Evolutionary conservation across 2,888 invertebrate genomes (phyloP).

Genomic region (Amphiduros pacificus): DNA sequence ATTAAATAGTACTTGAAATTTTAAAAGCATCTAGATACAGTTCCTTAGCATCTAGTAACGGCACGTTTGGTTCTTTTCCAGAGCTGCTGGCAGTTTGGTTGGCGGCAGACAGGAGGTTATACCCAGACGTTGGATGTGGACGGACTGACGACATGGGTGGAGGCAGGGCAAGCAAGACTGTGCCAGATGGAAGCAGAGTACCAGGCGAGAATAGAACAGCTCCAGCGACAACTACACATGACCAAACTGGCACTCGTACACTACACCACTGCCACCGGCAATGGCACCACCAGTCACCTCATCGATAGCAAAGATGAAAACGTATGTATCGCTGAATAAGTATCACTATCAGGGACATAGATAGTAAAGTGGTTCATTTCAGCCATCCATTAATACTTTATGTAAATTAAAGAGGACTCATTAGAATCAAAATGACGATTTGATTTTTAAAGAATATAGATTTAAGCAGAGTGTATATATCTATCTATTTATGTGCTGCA

Average conservation of each 20-base stretch:
- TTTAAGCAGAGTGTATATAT: too few relatives aligned
- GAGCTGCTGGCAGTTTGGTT: conserved; percentile 4
- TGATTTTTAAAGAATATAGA: too few relatives aligned
- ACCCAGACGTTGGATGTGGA: conserved; percentile 56
- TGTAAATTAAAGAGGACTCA: too few relatives aligned
- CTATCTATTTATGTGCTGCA: neutral
- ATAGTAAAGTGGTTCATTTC: too few relatives aligned
- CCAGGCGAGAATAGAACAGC: conserved; percentile 71
- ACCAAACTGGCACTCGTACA: conserved; percentile 75
- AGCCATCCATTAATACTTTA: too few relatives aligned
- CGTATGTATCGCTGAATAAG: conserved; percentile 12
- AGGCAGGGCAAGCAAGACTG: conserved; percentile 76
- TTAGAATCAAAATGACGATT: too few relatives aligned
- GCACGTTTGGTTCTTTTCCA: conserved; percentile 6
- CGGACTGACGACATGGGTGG: conserved; percentile 73
- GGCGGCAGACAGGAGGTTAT: conserved; percentile 1
- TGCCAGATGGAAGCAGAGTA: conserved; percentile 72
- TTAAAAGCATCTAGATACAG: too few relatives aligned
- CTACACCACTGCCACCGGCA: conserved; percentile 39
- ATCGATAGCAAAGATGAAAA: conserved; percentile 21
- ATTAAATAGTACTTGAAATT: too few relatives aligned
- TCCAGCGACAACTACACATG: conserved; percentile 76
- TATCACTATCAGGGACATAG: too few relatives aligned
- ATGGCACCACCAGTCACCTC: conserved; percentile 23
- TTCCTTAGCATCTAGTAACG: too few relatives aligned